Conservation (phyloP, 2,113 vertebrate species). For the Microtus pennsylvanicus region DNA sequence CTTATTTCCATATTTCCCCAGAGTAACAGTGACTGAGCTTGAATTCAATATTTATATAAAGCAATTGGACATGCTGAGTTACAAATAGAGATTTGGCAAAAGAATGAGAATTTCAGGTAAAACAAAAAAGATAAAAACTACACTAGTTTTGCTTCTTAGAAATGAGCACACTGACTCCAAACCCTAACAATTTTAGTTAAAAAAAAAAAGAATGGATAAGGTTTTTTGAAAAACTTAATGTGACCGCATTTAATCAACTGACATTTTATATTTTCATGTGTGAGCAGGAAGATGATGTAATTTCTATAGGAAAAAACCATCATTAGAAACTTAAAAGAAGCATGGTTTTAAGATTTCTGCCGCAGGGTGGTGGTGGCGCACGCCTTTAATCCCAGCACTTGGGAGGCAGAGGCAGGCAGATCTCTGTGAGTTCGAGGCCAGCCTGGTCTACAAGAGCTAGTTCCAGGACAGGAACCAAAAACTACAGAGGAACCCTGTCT, state of each 20-base stretch:
- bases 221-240: not conserved
- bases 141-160: not conserved
- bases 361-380: too few species aligned
- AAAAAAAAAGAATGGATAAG: not conserved
- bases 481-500: too few species aligned
- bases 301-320: not conserved
- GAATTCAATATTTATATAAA: not conserved
- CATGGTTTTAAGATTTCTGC: not conserved
- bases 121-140: not conserved
- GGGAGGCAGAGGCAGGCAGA: too few species aligned
- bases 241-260: not conserved
- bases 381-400: too few species aligned
- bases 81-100: not conserved
- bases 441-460: too few species aligned
- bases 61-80: not conserved
- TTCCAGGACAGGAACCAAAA: too few species aligned
- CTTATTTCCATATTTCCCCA: not conserved
- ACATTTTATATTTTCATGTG: not conserved
- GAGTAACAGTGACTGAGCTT: not conserved
- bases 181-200: not conserved
- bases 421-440: too few species aligned
- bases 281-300: not conserved
- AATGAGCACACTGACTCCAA: not conserved
- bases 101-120: not conserved
- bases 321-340: not conserved